Percentiles rank a stretch among this genome's conserved stretches.
Evolutionary conservation across 2,797 vertebrate species (phyloP).

Genomic region (Sternotherus odoratus): DNA sequence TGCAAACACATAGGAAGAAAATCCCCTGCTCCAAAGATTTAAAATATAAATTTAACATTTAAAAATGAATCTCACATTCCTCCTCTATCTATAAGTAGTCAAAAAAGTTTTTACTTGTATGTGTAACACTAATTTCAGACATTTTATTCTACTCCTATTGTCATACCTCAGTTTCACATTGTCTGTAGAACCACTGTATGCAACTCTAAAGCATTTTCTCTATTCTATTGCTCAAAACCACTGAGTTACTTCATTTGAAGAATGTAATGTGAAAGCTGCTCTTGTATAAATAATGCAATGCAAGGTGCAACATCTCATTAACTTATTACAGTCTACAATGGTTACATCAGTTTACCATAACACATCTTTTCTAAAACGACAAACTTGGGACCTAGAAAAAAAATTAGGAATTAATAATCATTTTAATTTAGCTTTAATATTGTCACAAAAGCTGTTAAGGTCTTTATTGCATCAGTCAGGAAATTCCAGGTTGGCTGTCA

Average conservation of each 20-base stretch:
- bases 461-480: not conserved
- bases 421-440: slow-evolving; percentile 7
- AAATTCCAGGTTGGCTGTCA: slow-evolving; percentile 9
- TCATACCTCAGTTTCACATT: not conserved
- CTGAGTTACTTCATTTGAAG: not conserved
- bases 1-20: not conserved
- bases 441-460: not conserved
- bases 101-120: not conserved
- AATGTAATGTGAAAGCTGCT: not conserved
- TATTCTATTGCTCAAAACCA: not conserved
- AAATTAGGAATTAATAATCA: not conserved
- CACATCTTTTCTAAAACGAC: not conserved
- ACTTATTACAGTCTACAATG: not conserved
- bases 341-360: not conserved
- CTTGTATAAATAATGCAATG: no score
- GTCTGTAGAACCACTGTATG: not conserved
- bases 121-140: not conserved
- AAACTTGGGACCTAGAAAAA: not conserved
- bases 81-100: not conserved
- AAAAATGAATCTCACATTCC: not conserved
- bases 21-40: not conserved
- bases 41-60: not conserved
- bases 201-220: not conserved
- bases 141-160: not conserved
- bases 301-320: not conserved